phyloP scores from a whole-genome alignment of 23 tunicate species.

The Diplosoma virens region DNA sequence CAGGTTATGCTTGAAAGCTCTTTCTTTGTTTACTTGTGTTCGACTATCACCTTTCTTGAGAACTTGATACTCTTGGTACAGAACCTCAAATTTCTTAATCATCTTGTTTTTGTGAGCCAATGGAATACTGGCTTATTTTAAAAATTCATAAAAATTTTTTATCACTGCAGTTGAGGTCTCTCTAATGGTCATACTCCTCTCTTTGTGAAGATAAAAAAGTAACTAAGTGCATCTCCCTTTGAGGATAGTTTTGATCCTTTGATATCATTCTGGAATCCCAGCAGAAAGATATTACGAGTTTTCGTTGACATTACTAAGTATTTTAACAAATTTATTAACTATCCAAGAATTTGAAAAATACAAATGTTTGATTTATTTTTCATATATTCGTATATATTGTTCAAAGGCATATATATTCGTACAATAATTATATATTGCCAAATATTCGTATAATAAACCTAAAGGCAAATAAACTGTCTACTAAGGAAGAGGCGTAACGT shows the following conservation, averaged over 20 bases:
- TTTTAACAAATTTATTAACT: slow-evolving; percentile 3
- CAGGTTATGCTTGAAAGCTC: too few relatives aligned
- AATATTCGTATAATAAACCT: too few relatives aligned
- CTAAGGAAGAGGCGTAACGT: background rate
- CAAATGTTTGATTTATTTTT: too few relatives aligned
- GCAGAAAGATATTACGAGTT: background rate
- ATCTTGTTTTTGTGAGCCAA: slow-evolving; percentile 5
- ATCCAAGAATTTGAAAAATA: too few relatives aligned
- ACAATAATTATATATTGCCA: too few relatives aligned
- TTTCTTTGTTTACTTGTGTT: too few relatives aligned
- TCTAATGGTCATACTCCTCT: background rate
- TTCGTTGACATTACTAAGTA: background rate
- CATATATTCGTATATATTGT: too few relatives aligned
- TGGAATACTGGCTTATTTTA: background rate
- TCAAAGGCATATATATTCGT: too few relatives aligned
- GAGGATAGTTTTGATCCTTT: background rate
- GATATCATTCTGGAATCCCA: background rate
- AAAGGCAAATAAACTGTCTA: background rate
- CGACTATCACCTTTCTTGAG: too few relatives aligned
- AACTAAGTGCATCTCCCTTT: background rate
- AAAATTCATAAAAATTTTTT: slow-evolving; percentile 4
- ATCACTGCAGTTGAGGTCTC: background rate
- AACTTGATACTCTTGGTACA: background rate
- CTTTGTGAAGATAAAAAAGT: slow-evolving; percentile 4
- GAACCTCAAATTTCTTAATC: slow-evolving; percentile 8